Evolutionary conservation across 30 jellyfish, hydroid and myxozoan species (phyloP).

Genomic region (Phacellophora camtschatica): DNA sequence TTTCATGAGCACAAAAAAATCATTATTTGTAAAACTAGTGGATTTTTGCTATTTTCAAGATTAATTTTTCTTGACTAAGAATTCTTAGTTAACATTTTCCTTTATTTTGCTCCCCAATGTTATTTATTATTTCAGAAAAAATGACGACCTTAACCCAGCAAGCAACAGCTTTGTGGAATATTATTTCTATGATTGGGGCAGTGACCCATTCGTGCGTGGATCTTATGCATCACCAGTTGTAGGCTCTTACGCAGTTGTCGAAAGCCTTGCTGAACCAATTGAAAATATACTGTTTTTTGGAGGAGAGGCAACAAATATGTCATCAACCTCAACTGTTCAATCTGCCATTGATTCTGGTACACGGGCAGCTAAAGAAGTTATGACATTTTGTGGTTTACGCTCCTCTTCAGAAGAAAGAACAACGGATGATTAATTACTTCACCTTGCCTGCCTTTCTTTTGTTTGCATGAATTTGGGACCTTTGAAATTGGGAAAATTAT

Average conservation of each 20-base stretch:
- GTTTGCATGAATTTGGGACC: too few relatives aligned
- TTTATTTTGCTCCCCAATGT: too few relatives aligned
- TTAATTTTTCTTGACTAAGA: too few relatives aligned
- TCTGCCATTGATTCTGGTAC: slow-evolving; percentile 65
- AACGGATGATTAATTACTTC: too few relatives aligned
- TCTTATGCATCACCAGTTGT: slow-evolving; percentile 64
- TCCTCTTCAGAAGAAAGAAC: too few relatives aligned
- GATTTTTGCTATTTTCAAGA: too few relatives aligned
- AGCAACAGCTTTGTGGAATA: slow-evolving; percentile 29
- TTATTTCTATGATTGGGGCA: slow-evolving; percentile 60
- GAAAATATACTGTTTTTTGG: slow-evolving; percentile 52
- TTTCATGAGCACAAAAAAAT: too few relatives aligned
- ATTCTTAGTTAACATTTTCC: too few relatives aligned
- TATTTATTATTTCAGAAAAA: slow-evolving; percentile 22
- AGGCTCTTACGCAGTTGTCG: slow-evolving; percentile 41
- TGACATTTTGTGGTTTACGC: background rate
- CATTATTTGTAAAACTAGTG: too few relatives aligned
- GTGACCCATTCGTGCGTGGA: slow-evolving; percentile 41
- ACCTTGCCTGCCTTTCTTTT: too few relatives aligned
- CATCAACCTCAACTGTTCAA: slow-evolving; percentile 43
- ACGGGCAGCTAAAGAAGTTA: slow-evolving; percentile 52
- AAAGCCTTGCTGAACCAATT: slow-evolving; percentile 35
- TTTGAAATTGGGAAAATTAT: too few relatives aligned
- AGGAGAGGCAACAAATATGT: slow-evolving; percentile 56
- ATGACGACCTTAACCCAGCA: slow-evolving; percentile 24